Evolutionary conservation across 2,888 invertebrate species (phyloP).

Genomic region (Trichogramma dendrolimi): DNA sequence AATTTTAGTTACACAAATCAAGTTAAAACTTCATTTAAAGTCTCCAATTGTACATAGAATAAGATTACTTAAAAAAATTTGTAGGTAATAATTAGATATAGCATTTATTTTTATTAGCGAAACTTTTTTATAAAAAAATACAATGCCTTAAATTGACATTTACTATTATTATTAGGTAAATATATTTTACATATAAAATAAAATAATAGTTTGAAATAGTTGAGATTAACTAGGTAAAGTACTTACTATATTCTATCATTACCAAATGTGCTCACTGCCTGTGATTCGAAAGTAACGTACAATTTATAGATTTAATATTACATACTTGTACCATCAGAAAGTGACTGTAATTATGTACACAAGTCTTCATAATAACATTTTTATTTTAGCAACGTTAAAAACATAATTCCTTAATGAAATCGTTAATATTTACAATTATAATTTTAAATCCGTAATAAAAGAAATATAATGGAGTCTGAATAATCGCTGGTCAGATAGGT

Average conservation of each 20-base stretch:
- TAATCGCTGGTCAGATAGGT: too few relatives aligned
- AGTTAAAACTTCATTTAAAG: too few relatives aligned
- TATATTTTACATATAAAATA: background rate
- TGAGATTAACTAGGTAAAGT: constrained; percentile 8
- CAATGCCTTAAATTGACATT: background rate
- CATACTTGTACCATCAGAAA: too few relatives aligned
- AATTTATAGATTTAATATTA: background rate
- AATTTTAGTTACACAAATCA: constrained; percentile 30
- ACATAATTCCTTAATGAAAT: too few relatives aligned
- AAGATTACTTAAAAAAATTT: background rate
- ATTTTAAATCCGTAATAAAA: too few relatives aligned
- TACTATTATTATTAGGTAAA: background rate
- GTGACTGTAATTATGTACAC: too few relatives aligned
- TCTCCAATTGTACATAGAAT: background rate
- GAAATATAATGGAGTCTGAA: too few relatives aligned
- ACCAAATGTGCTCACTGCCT: constrained; percentile 27
- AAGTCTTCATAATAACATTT: too few relatives aligned
- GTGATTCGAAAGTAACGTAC: constrained; percentile 22
- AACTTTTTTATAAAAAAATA: background rate
- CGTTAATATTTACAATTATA: too few relatives aligned
- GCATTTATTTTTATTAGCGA: background rate
- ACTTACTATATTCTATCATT: constrained; percentile 19
- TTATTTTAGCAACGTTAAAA: too few relatives aligned
- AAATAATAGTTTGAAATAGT: background rate
- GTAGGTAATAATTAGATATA: background rate